Base-by-base conservation (phyloP, 1,140 invertebrate genomes). In the Trialeurodes vaporariorum region DNA sequence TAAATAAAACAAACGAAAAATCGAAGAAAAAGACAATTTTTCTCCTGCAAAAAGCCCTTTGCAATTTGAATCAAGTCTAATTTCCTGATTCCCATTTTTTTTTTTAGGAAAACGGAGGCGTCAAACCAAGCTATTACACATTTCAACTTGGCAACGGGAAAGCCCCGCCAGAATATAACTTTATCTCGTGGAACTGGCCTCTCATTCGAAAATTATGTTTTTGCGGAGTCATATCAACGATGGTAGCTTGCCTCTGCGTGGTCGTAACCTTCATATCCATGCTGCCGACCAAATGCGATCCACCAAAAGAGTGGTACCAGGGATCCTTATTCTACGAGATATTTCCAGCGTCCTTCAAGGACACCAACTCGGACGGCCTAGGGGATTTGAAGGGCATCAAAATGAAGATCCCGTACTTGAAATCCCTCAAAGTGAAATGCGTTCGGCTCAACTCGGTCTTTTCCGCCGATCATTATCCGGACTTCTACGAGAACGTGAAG, bases 241-340 rank as follows among this genome's bases (percentile, higher is more conserved):
- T 90, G 9, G 76, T 86, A 17, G 87, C 85, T 1, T 88, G 88
- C 76, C 77, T 87, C 62, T 86, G 84, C 1, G 77, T 89, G 1
- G 86, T 89, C 1, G 81, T 90, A 64, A 84, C 83, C 11, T 82
- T 89, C 77, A 86, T 91, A 23, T 79, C 83, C 21, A 84, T 82
- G 0, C 82, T 91, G 76, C 88, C 89, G 24, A 85, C 81, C 75
- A 81, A 81, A 68, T 92, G 87, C 70, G 86, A 88, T 75, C 86
- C 85, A 49, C 72, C 77, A 1, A 77, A 81, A 0, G 79, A 86
- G 64, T 94, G 91, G 91, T 90, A 90, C 81, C 87, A 91, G 80
- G 88, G 90, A 17, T 85, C 83, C 64, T 79, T 91, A 1, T 86
- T 92, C 72, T 93, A 93, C 74, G 89, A 93, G 79, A 85, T 93